Base-by-base conservation (phyloP, 2,888 invertebrate genomes). In the Eupithecia vulgata region DNA sequence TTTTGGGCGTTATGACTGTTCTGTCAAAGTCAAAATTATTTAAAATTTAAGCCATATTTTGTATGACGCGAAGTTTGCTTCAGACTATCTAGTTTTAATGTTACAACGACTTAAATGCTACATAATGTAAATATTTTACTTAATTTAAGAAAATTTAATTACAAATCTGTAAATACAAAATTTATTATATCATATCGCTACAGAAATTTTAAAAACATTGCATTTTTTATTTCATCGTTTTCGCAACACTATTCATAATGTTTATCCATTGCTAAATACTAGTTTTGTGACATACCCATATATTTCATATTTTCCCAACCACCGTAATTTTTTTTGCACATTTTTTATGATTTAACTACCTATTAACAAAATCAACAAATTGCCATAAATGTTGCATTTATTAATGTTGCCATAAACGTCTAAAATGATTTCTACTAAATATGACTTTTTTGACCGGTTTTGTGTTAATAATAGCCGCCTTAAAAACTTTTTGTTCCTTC, bases 61-160 rank as follows among this genome's bases (percentile, higher is more conserved):
- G n/a, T 61, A 67, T 67, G 67, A 68, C 42, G 40, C 57, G 48
- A 68, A 71, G 4, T 30, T 64, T 65, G 68, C 48, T 66, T 71
- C 59, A 57, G 57, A 37, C 61, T 71, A 67, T 65, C 42, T 67
- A 68, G 10, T 68, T 13, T 68, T 62, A 71, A 74, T 52, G 71
- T 66, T 71, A 79, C 79, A 80, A 80, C 80, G 80, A 80, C 57
- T 74, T 79, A 72, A 73, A 73, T 73, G 66, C 34, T 57, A 72
- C 64, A 30, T 5, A 57, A 65, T 76, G 76, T 76, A 75, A 73
- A 76, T 76, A 76, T 40, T 45, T 40, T 25, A 48, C 34, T 45
- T 52, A 52, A 52, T 52, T n/a, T 42, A 15, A 62, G 67, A 37
- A 62, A 70, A 64, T 37, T 71, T 71, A 67, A n/a, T 42, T 68